These are phyloP conservation scores for Ptiloglossa arizonensis DNA, from an alignment of 1,140 invertebrate genomes.

Conservation along the genomic window DNA sequence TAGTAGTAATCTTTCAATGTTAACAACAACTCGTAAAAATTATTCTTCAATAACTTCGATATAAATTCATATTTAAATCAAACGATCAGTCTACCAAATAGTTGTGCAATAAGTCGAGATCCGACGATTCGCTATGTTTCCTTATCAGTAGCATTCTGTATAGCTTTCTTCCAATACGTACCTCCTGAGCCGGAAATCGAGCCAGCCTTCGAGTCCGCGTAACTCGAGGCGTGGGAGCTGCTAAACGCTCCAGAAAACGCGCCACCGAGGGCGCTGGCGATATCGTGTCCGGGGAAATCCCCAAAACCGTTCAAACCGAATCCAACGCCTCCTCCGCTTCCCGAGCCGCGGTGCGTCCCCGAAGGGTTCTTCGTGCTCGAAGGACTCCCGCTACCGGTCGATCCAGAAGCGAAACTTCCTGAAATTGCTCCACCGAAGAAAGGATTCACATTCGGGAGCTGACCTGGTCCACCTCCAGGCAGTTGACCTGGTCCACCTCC, in stretches of 20 bases:
- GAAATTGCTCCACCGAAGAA: background rate
- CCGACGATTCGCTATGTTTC: too few relatives aligned
- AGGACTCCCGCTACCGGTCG: background rate
- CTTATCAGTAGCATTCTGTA: too few relatives aligned
- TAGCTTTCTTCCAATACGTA: too few relatives aligned
- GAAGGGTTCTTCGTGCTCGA: background rate
- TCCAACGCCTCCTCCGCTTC: constrained; percentile 43
- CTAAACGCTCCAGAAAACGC: constrained; percentile 20
- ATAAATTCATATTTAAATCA: too few relatives aligned
- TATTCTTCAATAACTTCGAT: too few relatives aligned
- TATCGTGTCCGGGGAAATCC: background rate
- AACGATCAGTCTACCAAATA: too few relatives aligned
- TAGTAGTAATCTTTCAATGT: too few relatives aligned
- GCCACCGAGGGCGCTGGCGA: background rate
- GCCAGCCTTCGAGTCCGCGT: background rate
- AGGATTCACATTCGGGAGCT: background rate
- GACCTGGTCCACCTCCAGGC: background rate
- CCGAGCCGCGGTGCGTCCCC: background rate
- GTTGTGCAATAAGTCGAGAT: too few relatives aligned
- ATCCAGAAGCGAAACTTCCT: too few relatives aligned
- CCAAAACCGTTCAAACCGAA: background rate
- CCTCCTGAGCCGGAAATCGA: background rate
- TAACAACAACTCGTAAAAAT: too few relatives aligned
- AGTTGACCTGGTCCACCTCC: too few relatives aligned
- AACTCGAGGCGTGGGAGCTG: constrained; percentile 30